These are phyloP conservation scores for Tupiocoris notatus DNA, from an alignment of 2,888 invertebrate species.

Conservation along the genomic window DNA sequence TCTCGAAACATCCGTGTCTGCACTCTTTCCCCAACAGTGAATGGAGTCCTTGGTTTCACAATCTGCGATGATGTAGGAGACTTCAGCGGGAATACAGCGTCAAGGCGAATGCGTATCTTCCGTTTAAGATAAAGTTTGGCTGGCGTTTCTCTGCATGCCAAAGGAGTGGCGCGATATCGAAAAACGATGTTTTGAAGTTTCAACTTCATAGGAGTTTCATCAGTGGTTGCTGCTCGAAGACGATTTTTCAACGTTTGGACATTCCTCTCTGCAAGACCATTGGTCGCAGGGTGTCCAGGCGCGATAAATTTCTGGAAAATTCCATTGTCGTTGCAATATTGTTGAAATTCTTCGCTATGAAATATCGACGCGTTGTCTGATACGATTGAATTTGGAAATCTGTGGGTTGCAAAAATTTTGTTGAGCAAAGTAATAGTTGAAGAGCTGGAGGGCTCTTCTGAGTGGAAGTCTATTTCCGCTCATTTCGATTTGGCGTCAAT, in stretches of 20 bases:
- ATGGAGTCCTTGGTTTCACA: background rate
- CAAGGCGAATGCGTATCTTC: constrained; percentile 13
- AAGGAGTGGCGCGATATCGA: constrained; percentile 31
- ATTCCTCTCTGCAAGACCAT: background rate
- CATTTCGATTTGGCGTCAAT: background rate
- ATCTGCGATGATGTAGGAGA: too few species aligned
- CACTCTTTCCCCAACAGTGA: background rate
- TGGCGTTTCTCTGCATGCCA: constrained; percentile 32
- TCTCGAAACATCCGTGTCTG: background rate
- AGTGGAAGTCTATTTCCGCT: background rate
- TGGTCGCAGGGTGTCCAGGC: constrained; percentile 10
- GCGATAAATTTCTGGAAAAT: constrained; percentile 15
- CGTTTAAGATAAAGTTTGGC: constrained; percentile 3
- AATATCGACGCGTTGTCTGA: constrained; percentile 50
- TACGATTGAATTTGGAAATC: constrained; percentile 37
- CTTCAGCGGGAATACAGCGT: constrained; percentile 12
- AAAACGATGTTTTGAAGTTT: constrained; percentile 25
- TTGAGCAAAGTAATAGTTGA: background rate
- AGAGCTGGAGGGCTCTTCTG: background rate
- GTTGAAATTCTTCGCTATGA: constrained; percentile 46
- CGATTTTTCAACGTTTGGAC: background rate
- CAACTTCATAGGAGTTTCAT: background rate
- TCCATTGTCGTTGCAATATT: too few species aligned
- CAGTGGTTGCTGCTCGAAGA: background rate
- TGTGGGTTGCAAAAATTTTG: background rate